Evolutionary conservation across 2,797 vertebrate species (phyloP).

Genomic region (Periophthalmus magnuspinnatus): DNA sequence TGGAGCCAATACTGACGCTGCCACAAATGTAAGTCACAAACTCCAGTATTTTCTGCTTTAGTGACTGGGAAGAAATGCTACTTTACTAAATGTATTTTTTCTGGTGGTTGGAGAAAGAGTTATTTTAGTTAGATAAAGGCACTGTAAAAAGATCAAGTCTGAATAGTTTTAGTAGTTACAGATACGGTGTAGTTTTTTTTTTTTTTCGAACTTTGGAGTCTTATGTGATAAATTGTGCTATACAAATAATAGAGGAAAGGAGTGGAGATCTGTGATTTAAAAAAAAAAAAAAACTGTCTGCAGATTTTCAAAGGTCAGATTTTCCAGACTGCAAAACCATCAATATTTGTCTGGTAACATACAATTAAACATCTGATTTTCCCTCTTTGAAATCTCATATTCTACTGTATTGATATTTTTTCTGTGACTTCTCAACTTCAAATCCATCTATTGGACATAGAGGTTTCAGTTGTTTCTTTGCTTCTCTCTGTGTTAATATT

Average conservation of each 20-base stretch:
- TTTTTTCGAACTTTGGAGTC: background rate
- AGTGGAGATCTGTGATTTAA: background rate
- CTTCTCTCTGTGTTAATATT: conserved; percentile 63
- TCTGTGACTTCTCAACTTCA: background rate
- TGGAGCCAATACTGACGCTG: conserved; percentile 88
- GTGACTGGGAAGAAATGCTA: background rate
- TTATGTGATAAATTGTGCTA: background rate
- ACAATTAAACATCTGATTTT: background rate
- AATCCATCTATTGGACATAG: background rate
- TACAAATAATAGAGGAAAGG: background rate
- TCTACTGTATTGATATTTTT: background rate
- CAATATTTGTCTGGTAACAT: background rate
- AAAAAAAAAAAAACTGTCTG: background rate
- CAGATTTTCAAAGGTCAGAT: background rate
- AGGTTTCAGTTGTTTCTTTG: conserved; percentile 15
- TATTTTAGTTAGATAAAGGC: background rate
- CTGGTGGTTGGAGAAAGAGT: background rate
- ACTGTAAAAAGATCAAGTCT: background rate
- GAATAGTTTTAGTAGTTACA: no score
- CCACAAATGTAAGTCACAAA: conserved; percentile 84
- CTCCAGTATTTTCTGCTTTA: background rate
- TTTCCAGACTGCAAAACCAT: background rate
- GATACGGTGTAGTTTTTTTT: background rate
- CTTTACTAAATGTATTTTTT: background rate
- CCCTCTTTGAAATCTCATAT: background rate